A percentile compares a stretch with the other conserved stretches of the same genome.
phyloP scores from a whole-genome alignment of 2,888 invertebrate genomes.

The Myathropa florea region DNA sequence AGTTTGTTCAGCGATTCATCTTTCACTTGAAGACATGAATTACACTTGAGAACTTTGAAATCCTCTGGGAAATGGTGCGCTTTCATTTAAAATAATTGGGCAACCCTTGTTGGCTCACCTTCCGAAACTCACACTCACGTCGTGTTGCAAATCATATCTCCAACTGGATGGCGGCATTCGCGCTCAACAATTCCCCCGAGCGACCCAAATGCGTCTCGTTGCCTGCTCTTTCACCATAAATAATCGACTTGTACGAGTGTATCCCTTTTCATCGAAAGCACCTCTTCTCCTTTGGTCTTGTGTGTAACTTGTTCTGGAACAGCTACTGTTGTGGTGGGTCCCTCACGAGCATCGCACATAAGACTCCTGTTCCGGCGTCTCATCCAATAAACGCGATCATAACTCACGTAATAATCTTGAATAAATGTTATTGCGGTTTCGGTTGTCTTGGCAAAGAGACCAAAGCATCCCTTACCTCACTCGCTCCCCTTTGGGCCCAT shows the following conservation, averaged over 20 bases:
- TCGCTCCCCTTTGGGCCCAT: neutral
- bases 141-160: slow-evolving; percentile 20
- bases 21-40: neutral
- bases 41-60: neutral
- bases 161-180: neutral
- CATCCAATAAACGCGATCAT: slow-evolving; percentile 72
- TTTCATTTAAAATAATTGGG: slow-evolving; percentile 52
- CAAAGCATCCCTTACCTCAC: slow-evolving; percentile 39
- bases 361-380: slow-evolving; percentile 57
- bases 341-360: neutral
- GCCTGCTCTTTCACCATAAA: slow-evolving; percentile 67
- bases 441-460: slow-evolving; percentile 59
- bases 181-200: slow-evolving; percentile 41
- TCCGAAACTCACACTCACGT: neutral
- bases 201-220: slow-evolving; percentile 56
- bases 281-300: neutral
- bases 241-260: slow-evolving; percentile 36
- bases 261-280: slow-evolving; percentile 39
- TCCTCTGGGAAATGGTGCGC: neutral
- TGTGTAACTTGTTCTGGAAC: neutral
- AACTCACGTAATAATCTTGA: slow-evolving; percentile 73
- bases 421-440: slow-evolving; percentile 69
- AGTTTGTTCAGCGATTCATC: no score
- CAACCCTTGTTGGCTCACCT: neutral
- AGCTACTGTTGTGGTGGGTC: neutral